A percentile compares a stretch with the other conserved stretches of the same genome.
phyloP scores from a whole-genome alignment of 2,888 invertebrate genomes.

The Conomelus anceps region DNA sequence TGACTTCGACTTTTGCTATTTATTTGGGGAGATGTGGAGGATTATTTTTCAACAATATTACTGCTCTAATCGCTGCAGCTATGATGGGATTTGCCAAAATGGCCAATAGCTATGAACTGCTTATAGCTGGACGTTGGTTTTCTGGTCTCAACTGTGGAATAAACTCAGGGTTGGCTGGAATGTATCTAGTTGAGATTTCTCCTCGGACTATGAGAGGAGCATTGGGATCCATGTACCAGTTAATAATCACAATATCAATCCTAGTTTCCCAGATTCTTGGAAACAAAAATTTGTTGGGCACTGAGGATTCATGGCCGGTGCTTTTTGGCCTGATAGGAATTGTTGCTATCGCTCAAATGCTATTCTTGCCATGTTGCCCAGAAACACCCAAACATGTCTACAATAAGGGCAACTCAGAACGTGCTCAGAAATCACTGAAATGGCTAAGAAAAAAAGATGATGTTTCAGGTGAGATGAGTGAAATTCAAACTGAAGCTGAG shows the following conservation, averaged over 20 bases:
- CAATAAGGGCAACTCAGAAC: conserved; percentile 88
- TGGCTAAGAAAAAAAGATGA: conserved; percentile 71
- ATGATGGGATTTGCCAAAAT: conserved; percentile 50
- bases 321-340: conserved; percentile 61
- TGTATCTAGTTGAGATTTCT: conserved; percentile 83
- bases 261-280: conserved; percentile 71
- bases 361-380: conserved; percentile 87
- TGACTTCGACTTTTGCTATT: conserved; percentile 54
- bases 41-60: conserved; percentile 66
- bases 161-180: conserved; percentile 77
- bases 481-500: conserved; percentile 59
- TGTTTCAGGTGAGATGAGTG: conserved; percentile 75
- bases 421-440: conserved; percentile 65
- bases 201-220: conserved; percentile 75
- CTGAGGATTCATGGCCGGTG: conserved; percentile 55
- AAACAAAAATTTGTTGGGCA: conserved; percentile 56
- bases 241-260: conserved; percentile 79
- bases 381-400: conserved; percentile 92
- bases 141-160: conserved; percentile 76
- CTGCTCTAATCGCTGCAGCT: conserved; percentile 61
- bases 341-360: conserved; percentile 80
- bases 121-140: conserved; percentile 68
- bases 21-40: conserved; percentile 66
- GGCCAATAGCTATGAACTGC: conserved; percentile 63
- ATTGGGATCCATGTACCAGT: conserved; percentile 75